Percentiles rank a stretch among this genome's conserved stretches.
Conservation (phyloP, 2,797 vertebrate genomes). For the Danionella dracula region DNA sequence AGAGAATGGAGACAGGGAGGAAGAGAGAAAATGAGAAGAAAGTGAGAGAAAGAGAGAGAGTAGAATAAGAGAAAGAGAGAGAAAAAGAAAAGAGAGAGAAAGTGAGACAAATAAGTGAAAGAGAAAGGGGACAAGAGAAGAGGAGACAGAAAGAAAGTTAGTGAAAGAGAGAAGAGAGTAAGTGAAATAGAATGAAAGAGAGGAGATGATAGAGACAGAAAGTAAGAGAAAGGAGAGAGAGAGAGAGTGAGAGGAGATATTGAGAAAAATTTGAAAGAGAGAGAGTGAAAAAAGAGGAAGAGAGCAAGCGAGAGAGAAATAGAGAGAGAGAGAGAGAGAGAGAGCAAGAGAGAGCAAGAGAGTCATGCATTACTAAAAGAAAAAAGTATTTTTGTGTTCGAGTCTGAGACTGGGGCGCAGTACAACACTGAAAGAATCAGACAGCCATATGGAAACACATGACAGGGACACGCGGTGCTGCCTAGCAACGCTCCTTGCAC, state of each 20-base stretch:
- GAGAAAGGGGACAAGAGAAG: background rate
- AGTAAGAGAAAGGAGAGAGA: background rate
- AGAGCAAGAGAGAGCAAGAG: background rate
- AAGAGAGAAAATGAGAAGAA: constrained; percentile 49
- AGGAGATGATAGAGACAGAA: background rate
- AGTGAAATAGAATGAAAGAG: constrained; percentile 43
- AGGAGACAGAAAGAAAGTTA: background rate
- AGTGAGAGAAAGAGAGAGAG: background rate
- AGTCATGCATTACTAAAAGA: background rate
- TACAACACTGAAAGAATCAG: constrained; percentile 22
- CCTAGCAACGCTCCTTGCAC: constrained; percentile 33
- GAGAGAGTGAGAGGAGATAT: constrained; percentile 46
- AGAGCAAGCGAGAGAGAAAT: constrained; percentile 47
- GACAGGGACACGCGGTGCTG: constrained; percentile 14
- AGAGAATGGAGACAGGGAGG: too few species aligned
- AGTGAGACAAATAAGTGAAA: constrained; percentile 44
- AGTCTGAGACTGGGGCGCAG: background rate
- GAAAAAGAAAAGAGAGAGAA: background rate
- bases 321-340: background rate
- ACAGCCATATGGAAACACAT: constrained; percentile 35
- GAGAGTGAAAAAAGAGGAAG: background rate
- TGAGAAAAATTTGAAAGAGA: background rate
- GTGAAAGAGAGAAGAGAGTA: background rate
- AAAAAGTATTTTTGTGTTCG: background rate
- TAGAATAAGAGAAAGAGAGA: background rate